These are phyloP conservation scores for Ostrea denselamellosa DNA, from an alignment of 1,140 invertebrate genomes.

Conservation along the genomic window DNA sequence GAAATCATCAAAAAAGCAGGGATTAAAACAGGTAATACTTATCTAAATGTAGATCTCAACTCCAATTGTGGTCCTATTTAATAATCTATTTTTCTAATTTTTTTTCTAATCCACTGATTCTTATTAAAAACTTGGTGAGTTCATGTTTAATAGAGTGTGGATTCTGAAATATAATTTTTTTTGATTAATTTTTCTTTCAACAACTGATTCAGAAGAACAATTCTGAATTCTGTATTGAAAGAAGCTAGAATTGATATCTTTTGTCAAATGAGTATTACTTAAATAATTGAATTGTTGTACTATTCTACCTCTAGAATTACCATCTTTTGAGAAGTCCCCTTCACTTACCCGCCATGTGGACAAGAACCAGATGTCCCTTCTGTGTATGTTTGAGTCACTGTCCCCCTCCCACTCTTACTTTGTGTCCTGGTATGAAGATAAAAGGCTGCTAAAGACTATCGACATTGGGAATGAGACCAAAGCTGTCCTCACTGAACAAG, in stretches of 20 bases:
- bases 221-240: background rate
- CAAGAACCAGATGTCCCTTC: constrained; percentile 42
- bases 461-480: constrained; percentile 38
- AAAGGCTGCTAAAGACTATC: constrained; percentile 8
- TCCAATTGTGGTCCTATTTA: background rate
- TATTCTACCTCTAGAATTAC: constrained; percentile 32
- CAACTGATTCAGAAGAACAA: too few relatives aligned
- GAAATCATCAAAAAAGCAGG: constrained; percentile 37
- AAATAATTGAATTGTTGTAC: background rate
- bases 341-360: background rate
- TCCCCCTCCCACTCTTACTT: constrained; percentile 22
- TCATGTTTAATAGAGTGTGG: too few relatives aligned
- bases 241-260: background rate
- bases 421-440: constrained; percentile 58
- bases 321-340: constrained; percentile 47
- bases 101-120: too few relatives aligned
- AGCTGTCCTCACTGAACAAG: constrained; percentile 8
- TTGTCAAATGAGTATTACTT: background rate
- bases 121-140: too few relatives aligned
- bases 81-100: too few relatives aligned
- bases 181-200: too few relatives aligned
- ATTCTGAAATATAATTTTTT: too few relatives aligned
- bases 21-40: constrained; percentile 35
- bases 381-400: constrained; percentile 59
- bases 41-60: background rate